These are phyloP conservation scores for Tipula unca DNA, from an alignment of 2,888 invertebrate genomes.

Conservation along the genomic window DNA sequence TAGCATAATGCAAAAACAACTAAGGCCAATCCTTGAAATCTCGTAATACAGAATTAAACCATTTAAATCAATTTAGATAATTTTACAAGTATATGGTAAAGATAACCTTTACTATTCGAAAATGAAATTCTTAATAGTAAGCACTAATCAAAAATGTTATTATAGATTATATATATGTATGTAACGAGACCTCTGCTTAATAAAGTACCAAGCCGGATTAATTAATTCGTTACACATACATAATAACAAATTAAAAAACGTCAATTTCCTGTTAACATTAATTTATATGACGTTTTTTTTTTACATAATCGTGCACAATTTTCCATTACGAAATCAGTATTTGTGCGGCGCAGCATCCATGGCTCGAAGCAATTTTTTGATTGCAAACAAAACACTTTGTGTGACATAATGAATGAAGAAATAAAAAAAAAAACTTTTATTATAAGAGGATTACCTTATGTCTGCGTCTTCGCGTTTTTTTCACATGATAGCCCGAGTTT, in stretches of 20 bases:
- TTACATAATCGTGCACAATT: background rate
- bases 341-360: background rate
- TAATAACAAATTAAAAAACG: background rate
- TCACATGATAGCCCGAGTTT: background rate
- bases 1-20: background rate
- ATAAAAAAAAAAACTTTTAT: background rate
- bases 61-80: background rate
- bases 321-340: background rate
- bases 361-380: background rate
- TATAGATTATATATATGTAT: too few species aligned
- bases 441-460: conserved; percentile 16
- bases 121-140: background rate
- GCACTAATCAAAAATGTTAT: background rate
- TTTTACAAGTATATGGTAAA: background rate
- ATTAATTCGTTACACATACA: background rate
- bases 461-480: background rate
- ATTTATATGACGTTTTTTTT: background rate
- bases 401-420: background rate
- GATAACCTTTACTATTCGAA: background rate
- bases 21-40: background rate
- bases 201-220: background rate
- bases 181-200: background rate
- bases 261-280: background rate
- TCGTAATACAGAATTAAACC: background rate
- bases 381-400: background rate